Evolutionary conservation across 2,888 invertebrate genomes (phyloP).

Genomic region (Cybosia mesomella): DNA sequence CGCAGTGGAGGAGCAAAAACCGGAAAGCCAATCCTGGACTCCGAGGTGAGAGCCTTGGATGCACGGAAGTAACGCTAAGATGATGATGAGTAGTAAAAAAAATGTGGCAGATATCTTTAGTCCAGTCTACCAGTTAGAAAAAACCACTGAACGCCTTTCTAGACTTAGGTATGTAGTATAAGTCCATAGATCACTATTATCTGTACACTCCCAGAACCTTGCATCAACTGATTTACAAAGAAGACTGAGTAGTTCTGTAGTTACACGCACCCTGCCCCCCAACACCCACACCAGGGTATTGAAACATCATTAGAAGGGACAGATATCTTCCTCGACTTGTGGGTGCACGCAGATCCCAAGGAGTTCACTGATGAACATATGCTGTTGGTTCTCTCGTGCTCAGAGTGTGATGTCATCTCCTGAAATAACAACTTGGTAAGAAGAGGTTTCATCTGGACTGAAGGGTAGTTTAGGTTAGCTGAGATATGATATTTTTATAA

Average conservation of each 20-base stretch:
- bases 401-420: slow-evolving; percentile 87
- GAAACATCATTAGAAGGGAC: slow-evolving; percentile 86
- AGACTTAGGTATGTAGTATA: not conserved
- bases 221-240: not conserved
- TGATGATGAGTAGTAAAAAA: not conserved
- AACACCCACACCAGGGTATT: slow-evolving; percentile 94
- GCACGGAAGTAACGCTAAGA: not conserved
- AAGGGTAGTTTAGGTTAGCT: not conserved
- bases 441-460: not conserved
- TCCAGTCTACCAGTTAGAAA: not conserved
- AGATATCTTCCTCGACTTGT: slow-evolving; percentile 89
- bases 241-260: not conserved
- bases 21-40: no score
- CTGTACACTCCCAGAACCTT: not conserved
- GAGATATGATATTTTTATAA: not conserved
- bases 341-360: slow-evolving; percentile 85
- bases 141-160: not conserved
- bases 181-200: not conserved
- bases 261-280: slow-evolving; percentile 93
- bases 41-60: not conserved
- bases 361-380: slow-evolving; percentile 88
- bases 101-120: not conserved
- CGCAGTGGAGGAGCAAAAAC: no score
- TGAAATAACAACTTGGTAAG: slow-evolving; percentile 54
- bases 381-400: slow-evolving; percentile 90